Percentiles rank a stretch among this genome's conserved stretches.
Evolutionary conservation across 2,888 invertebrate genomes (phyloP).

Genomic region (Andricus quercusramuli): DNA sequence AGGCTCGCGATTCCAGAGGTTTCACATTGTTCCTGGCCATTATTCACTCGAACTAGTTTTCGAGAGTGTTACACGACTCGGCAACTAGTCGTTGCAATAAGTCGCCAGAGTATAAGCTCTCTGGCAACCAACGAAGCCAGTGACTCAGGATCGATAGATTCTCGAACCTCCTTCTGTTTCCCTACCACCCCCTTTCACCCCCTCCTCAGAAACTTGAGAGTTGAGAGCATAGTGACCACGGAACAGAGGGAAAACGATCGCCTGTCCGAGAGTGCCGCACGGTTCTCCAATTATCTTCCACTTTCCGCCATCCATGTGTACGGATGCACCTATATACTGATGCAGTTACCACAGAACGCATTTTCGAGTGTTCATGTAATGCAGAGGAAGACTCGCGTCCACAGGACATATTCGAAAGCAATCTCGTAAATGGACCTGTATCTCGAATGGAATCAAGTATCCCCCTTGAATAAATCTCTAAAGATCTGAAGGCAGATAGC

Average conservation of each 20-base stretch:
- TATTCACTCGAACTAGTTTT: conserved; percentile 70
- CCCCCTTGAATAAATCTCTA: conserved; percentile 33
- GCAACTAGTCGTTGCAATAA: conserved; percentile 40
- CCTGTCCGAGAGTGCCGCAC: conserved; percentile 36
- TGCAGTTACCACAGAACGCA: conserved; percentile 26
- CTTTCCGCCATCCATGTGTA: conserved; percentile 19
- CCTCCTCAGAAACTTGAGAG: conserved; percentile 26
- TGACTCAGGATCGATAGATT: conserved; percentile 61
- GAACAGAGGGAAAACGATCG: conserved; percentile 24
- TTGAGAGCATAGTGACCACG: conserved; percentile 27
- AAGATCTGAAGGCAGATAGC: conserved; percentile 21
- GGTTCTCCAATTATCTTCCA: conserved; percentile 39
- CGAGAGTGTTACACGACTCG: conserved; percentile 56
- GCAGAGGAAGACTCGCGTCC: conserved; percentile 16
- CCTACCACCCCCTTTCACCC: conserved; percentile 41
- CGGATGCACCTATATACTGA: conserved; percentile 4
- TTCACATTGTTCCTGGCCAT: conserved; percentile 66
- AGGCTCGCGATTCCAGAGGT: conserved; percentile 30
- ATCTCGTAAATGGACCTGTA: conserved; percentile 39
- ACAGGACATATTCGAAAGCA: conserved; percentile 36
- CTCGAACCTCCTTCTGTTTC: conserved; percentile 58
- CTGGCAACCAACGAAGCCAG: conserved; percentile 36
- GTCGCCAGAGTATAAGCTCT: conserved; percentile 39
- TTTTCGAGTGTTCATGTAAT: conserved; percentile 9
- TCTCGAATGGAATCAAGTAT: conserved; percentile 29